These are phyloP conservation scores for Asobara japonica DNA, from an alignment of 1,140 invertebrate species.

Conservation along the genomic window DNA sequence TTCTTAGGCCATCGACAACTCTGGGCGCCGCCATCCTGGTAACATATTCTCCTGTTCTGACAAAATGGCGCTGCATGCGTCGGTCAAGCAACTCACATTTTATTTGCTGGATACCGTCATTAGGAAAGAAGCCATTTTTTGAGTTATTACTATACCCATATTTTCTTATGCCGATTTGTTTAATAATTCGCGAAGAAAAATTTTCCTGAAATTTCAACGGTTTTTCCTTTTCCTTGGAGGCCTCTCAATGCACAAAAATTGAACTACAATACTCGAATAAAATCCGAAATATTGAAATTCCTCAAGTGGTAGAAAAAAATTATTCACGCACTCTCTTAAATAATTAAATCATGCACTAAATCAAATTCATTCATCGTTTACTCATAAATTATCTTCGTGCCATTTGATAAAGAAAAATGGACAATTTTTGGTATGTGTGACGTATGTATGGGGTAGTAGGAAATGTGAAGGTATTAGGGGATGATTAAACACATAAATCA, in stretches of 20 bases:
- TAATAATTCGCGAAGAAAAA: not conserved
- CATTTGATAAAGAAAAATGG: constrained; percentile 29
- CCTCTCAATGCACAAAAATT: too few relatives aligned
- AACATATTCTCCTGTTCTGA: too few relatives aligned
- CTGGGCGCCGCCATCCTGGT: too few relatives aligned
- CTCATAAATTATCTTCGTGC: constrained; percentile 50
- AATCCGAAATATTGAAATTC: not conserved
- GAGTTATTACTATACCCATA: too few relatives aligned
- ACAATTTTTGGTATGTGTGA: constrained; percentile 54
- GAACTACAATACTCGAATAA: too few relatives aligned
- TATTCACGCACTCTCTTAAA: constrained; percentile 59
- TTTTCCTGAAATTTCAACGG: not conserved
- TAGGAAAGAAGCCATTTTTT: too few relatives aligned
- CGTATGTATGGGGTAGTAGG: constrained; percentile 37
- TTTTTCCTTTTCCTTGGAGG: not conserved
- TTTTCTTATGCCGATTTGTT: too few relatives aligned
- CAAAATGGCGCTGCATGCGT: too few relatives aligned
- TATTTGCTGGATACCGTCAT: too few relatives aligned
- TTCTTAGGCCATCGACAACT: too few relatives aligned
- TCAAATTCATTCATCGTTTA: constrained; percentile 55
- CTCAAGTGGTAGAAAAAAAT: constrained; percentile 29
- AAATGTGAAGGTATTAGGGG: not conserved
- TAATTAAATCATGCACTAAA: constrained; percentile 63
- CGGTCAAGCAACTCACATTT: too few relatives aligned
- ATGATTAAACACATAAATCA: constrained; percentile 20